Evolutionary conservation across 2,797 vertebrate genomes (phyloP).

Genomic region (Propithecus perrieri): DNA sequence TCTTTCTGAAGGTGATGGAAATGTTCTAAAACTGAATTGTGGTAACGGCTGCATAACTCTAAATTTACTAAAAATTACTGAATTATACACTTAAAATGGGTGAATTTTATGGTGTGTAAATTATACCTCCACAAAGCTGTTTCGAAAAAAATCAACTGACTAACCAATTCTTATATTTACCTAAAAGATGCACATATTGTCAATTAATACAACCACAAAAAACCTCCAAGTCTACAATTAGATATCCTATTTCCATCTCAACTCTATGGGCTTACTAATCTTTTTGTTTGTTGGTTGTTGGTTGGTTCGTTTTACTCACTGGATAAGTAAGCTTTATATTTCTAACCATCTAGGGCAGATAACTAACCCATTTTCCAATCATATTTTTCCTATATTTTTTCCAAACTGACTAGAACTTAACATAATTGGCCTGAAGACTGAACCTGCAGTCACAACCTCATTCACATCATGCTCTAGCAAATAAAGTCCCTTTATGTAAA

Average conservation of each 20-base stretch:
- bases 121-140: background rate
- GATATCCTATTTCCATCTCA: background rate
- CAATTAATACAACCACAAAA: background rate
- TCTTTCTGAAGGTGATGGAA: background rate
- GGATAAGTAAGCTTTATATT: background rate
- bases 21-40: background rate
- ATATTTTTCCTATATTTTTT: constrained; percentile 13
- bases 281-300: background rate
- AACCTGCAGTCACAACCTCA: background rate
- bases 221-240: background rate
- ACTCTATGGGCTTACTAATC: background rate
- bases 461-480: background rate
- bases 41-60: background rate
- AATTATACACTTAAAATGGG: background rate
- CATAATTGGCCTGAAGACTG: background rate
- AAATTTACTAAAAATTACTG: background rate
- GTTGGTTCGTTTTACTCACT: background rate
- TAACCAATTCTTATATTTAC: background rate
- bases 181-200: background rate
- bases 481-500: background rate
- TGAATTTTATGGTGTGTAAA: background rate
- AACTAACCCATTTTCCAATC: background rate
- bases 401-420: background rate
- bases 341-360: background rate
- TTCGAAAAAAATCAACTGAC: background rate